A percentile compares a stretch with the other conserved stretches of the same genome.
phyloP scores from a whole-genome alignment of 2,797 vertebrate species.

The Peromyscus nudipes region DNA sequence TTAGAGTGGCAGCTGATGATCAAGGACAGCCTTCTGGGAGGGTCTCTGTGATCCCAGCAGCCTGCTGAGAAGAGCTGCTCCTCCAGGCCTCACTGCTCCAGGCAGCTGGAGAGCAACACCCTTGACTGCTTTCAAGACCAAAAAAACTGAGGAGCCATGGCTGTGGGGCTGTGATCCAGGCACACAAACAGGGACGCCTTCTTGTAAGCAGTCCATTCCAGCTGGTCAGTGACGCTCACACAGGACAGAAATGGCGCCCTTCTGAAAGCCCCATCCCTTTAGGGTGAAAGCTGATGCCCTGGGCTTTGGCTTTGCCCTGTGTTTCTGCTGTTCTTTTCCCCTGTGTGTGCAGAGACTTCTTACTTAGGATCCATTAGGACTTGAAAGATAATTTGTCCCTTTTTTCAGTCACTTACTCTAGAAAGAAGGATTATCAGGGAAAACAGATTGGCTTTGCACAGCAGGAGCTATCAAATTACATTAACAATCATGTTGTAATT shows the following conservation, averaged over 20 bases:
- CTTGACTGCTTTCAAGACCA: not conserved
- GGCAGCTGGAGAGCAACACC: not conserved
- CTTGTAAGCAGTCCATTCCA: not conserved
- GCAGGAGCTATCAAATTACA: conserved; percentile 8
- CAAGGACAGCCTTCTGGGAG: not conserved
- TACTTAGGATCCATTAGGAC: not conserved
- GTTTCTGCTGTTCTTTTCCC: not conserved
- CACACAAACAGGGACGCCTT: not conserved
- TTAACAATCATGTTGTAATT: conserved; percentile 54
- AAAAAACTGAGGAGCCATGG: not conserved
- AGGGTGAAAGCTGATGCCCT: not conserved
- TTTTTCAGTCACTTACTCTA: conserved; percentile 46
- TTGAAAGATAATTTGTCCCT: conserved; percentile 54
- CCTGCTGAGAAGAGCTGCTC: not conserved
- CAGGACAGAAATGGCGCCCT: not conserved
- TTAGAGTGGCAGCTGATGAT: not conserved
- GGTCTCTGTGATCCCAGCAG: not conserved
- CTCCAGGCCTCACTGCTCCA: not conserved
- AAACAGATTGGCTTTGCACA: conserved; percentile 61
- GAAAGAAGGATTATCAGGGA: conserved; percentile 10
- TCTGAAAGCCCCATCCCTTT: not conserved
- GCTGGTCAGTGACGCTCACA: not conserved
- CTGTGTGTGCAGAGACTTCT: conserved; percentile 2
- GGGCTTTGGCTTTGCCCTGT: not conserved
- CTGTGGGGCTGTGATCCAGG: not conserved